Evolutionary conservation across 2,113 vertebrate genomes (phyloP).

Genomic region (Zapornia atra): DNA sequence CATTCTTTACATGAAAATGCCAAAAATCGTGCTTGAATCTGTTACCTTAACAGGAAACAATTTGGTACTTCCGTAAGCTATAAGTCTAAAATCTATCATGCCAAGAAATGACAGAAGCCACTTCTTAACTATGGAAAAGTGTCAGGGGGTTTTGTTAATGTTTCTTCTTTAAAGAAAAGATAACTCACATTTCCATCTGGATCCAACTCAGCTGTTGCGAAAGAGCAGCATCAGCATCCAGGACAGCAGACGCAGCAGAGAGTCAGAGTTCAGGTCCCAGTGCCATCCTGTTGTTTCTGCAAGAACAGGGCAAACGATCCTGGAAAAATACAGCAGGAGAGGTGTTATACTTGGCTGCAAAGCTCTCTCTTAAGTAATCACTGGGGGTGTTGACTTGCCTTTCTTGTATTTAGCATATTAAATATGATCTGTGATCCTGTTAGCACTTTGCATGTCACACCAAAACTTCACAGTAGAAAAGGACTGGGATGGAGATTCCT

Average conservation of each 20-base stretch:
- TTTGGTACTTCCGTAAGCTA: background rate
- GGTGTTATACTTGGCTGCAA: background rate
- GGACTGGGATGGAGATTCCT: background rate
- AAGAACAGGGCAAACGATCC: constrained; percentile 1
- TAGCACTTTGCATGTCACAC: background rate
- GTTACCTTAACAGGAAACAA: constrained; percentile 4
- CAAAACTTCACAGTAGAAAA: background rate
- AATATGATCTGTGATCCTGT: constrained; percentile 1
- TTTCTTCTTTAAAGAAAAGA: constrained; percentile 10
- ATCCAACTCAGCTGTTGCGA: constrained; percentile 34
- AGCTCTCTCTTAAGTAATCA: background rate
- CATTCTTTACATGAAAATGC: background rate
- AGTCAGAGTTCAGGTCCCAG: constrained; percentile 61
- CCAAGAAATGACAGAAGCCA: background rate
- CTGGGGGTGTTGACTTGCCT: background rate
- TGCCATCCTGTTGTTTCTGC: constrained; percentile 66
- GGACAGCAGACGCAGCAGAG: constrained; percentile 46
- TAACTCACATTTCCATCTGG: constrained; percentile 11
- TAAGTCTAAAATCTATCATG: background rate
- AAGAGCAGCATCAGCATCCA: constrained; percentile 51
- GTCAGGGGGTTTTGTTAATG: background rate
- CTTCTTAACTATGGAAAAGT: background rate
- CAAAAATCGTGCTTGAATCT: background rate
- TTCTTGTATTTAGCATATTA: constrained; percentile 32
- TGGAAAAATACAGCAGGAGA: constrained; percentile 33